phyloP scores from a whole-genome alignment of 2,888 invertebrate genomes.

The Rhaphigaster nebulosa region DNA sequence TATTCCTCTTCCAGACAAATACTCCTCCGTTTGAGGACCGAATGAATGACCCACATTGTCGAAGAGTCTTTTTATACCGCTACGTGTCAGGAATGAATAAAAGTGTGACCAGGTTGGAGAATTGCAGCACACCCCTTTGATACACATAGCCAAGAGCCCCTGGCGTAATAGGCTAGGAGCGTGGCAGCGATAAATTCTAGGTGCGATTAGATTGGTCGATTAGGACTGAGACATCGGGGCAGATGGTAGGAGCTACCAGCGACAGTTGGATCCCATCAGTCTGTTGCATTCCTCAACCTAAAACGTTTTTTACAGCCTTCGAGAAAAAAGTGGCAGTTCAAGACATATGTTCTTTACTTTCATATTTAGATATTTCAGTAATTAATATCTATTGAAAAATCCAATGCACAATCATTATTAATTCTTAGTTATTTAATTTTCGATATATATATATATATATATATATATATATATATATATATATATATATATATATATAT shows the following conservation, averaged over 20 bases:
- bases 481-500: too few relatives aligned
- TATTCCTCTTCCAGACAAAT: neutral
- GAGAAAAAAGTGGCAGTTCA: neutral
- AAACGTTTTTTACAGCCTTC: neutral
- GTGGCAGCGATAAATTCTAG: slow-evolving; percentile 26
- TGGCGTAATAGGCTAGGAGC: neutral
- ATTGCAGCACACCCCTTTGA: neutral
- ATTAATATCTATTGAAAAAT: too few relatives aligned
- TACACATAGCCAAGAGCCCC: neutral
- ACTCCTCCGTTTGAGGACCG: neutral
- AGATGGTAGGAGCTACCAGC: neutral
- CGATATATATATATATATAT: too few relatives aligned
- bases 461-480: too few relatives aligned
- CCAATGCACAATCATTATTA: too few relatives aligned
- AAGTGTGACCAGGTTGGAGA: neutral
- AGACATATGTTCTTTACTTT: neutral
- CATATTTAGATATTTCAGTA: neutral
- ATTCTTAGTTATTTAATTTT: too few relatives aligned
- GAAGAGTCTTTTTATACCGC: neutral
- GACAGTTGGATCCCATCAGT: slow-evolving; percentile 1
- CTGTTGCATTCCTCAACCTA: neutral
- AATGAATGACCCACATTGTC: neutral
- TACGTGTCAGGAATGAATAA: neutral
- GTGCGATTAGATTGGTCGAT: slow-evolving; percentile 44
- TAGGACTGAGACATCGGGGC: neutral